Evolutionary conservation across 1,140 invertebrate species (phyloP), one percentile per base, ranked within the genome.

Genomic region (Drosophila paulistorum): DNA sequence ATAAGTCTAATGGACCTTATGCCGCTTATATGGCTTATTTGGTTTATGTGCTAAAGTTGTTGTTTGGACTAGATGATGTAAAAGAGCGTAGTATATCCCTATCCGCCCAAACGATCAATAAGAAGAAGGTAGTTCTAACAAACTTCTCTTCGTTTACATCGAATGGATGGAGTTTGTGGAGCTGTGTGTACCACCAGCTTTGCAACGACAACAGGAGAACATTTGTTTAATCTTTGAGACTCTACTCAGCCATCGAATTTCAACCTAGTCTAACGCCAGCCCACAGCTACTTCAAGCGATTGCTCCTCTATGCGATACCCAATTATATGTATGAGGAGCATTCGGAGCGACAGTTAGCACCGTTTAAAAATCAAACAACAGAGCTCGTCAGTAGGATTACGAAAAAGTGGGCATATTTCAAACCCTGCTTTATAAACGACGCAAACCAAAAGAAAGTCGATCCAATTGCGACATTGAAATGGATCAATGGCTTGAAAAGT

Each of bases 101-200:
- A 41, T 92, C 94, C 35, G 93, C 93, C 0, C 82, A 91, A 5
- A 87, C 91, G 93, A 95, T 86, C 77, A 93, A 86, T 69, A 74
- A 71, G 11, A 54, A 6, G 6, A 13, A n/a, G 42, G 23, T 48
- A 7, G 11, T 14, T 30, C 23, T 48, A 54, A 37, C 26, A 57
- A 81, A 2, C 92, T 92, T 51, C 92, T 95, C 14, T 96, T 96
- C 79, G 93, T 93, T 61, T 94, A 94, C 78, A 87, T 92, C 10
- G 93, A 95, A 33, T 96, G 95, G 95, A 93, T 95, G 70, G 75
- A 93, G 42, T 95, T 93, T 76, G 93, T 95, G 2, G 93, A 94
- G 71, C 93, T 94, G 80, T 93, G 54, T 1, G 10, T 71, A 3
- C 71, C 58, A 1, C 57, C 65, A 1, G 70, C 83, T 4, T 68